Conservation (phyloP, 1,140 invertebrate species). For the Aphelinus certus region DNA sequence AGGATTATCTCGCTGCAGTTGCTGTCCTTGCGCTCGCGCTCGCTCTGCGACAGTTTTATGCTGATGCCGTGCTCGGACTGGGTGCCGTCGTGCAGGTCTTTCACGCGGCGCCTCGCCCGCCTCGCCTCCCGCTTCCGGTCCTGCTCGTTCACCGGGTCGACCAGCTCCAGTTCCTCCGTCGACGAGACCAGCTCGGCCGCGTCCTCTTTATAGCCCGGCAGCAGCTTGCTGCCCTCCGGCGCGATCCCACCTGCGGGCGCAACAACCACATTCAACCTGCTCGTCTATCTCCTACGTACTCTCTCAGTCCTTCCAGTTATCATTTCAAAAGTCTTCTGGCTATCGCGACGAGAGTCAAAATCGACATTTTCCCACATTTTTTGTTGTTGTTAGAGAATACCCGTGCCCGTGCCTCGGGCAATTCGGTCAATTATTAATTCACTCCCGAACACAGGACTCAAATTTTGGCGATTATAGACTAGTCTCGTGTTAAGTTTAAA, state of each 20-base stretch:
- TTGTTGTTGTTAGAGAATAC: no score
- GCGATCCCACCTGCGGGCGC: conserved; percentile 52
- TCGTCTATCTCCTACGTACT: no score
- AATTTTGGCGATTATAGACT: no score
- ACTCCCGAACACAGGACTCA: no score
- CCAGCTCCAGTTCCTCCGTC: conserved; percentile 84
- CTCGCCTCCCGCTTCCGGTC: conserved; percentile 61
- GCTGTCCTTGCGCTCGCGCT: conserved; percentile 79
- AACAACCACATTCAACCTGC: no score
- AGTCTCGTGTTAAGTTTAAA: no score
- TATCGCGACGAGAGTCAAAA: no score
- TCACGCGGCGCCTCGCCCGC: conserved; percentile 57
- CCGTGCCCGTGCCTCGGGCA: no score
- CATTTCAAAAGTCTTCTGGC: no score
- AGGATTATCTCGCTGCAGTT: conserved; percentile 81
- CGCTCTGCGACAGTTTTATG: conserved; percentile 59
- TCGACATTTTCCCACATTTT: no score
- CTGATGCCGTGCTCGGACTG: conserved; percentile 60
- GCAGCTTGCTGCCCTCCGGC: conserved; percentile 58
- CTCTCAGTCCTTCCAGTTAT: no score
- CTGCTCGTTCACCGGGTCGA: conserved; percentile 73
- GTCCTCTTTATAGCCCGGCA: conserved; percentile 79
- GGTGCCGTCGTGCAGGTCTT: conserved; percentile 65
- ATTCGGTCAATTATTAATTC: no score
- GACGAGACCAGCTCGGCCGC: conserved; percentile 83